A percentile compares a stretch with the other conserved stretches of the same genome.
phyloP scores from a whole-genome alignment of 2,113 vertebrate genomes.

The Pangasianodon hypophthalmus region DNA sequence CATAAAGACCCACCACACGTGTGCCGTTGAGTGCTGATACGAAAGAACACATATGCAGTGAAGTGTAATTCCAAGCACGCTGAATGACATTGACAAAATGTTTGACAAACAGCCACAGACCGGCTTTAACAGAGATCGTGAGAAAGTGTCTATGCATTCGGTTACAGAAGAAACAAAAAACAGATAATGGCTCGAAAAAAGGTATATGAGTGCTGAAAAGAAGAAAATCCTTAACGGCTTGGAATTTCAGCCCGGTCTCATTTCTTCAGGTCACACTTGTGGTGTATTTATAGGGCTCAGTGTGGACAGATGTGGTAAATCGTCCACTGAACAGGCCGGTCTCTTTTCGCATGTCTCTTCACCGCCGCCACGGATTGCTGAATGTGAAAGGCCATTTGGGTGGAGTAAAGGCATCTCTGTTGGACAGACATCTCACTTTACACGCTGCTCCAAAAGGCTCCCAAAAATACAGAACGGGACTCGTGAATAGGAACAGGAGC shows the following conservation, averaged over 20 bases:
- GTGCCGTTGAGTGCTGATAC: background rate
- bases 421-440: conserved; percentile 50
- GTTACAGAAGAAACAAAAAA: too few species aligned
- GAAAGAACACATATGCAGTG: background rate
- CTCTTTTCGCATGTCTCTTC: conserved; percentile 31
- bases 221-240: background rate
- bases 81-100: background rate
- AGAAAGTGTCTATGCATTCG: too few species aligned
- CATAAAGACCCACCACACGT: conserved; percentile 1
- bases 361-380: conserved; percentile 35
- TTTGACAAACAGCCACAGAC: background rate
- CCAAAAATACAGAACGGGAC: background rate
- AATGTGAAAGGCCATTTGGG: conserved; percentile 45
- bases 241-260: conserved; percentile 12
- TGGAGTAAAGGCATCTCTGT: background rate
- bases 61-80: background rate
- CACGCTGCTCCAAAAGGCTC: background rate
- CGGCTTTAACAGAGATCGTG: background rate
- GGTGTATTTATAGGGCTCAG: conserved; percentile 56
- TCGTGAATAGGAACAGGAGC: background rate
- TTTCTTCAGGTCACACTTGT: conserved; percentile 35
- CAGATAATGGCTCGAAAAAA: background rate
- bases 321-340: background rate
- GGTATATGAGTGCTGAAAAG: background rate
- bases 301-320: conserved; percentile 48